Conservation (phyloP, 2,113 vertebrate genomes). For the Eudyptes chrysolophus region DNA sequence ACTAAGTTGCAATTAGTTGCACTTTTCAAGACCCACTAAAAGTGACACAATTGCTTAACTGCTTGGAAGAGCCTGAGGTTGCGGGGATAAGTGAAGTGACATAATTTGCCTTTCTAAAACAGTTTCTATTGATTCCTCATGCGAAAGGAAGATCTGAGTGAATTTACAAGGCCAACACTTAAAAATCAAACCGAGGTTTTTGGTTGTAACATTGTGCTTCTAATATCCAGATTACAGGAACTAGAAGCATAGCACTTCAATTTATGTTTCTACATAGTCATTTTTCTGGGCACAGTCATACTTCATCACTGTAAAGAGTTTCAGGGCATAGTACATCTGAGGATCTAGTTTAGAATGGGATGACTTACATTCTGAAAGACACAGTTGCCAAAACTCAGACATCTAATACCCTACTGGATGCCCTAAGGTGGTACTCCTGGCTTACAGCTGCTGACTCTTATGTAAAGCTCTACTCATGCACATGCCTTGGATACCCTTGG, state of each 20-base stretch:
- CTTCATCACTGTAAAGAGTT: background rate
- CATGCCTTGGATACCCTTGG: background rate
- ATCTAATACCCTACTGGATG: background rate
- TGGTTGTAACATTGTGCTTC: background rate
- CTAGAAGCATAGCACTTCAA: background rate
- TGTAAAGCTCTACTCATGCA: background rate
- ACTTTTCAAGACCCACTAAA: background rate
- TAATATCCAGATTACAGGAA: background rate
- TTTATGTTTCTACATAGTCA: background rate
- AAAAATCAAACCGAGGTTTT: background rate
- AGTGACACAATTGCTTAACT: background rate
- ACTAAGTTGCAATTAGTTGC: constrained; percentile 1
- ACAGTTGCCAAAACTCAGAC: background rate
- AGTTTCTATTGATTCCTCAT: background rate
- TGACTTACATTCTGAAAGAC: background rate
- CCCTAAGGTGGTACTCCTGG: background rate
- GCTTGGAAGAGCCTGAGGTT: background rate
- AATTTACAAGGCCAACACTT: background rate
- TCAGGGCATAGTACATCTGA: background rate
- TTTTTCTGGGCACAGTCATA: background rate
- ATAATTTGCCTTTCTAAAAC: background rate
- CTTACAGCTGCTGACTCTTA: background rate
- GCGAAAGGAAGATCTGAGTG: background rate
- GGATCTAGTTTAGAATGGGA: background rate
- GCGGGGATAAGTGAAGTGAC: background rate